Conservation (phyloP, 2,888 invertebrate genomes). For the Melanargia galathea region DNA sequence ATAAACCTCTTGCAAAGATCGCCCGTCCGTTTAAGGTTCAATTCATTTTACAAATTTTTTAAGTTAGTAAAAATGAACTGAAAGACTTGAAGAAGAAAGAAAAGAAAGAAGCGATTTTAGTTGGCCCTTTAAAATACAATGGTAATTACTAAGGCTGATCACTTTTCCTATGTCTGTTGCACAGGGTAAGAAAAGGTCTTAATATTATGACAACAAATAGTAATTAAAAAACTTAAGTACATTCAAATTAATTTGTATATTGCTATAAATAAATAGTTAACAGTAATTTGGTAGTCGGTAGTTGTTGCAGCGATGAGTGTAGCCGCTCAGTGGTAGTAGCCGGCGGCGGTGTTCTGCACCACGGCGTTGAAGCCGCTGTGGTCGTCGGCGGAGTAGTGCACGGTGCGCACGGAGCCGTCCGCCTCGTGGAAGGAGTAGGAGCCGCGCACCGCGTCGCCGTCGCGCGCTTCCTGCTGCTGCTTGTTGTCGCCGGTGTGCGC, state of each 20-base stretch:
- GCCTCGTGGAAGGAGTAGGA: slow-evolving; percentile 75
- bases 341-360: slow-evolving; percentile 59
- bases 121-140: no score
- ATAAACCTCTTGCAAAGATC: no score
- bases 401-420: slow-evolving; percentile 76
- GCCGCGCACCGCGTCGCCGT: slow-evolving; percentile 77
- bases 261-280: slow-evolving; percentile 54
- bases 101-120: no score
- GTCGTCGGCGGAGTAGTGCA: slow-evolving; percentile 76
- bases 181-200: no score
- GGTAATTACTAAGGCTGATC: no score
- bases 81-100: no score
- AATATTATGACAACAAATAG: no score
- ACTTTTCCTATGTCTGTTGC: no score
- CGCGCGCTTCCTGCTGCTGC: slow-evolving; percentile 73
- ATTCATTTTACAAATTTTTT: background rate
- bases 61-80: no score
- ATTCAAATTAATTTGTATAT: slow-evolving; percentile 43
- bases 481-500: slow-evolving; percentile 79
- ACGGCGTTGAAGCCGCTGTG: slow-evolving; percentile 71
- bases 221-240: background rate
- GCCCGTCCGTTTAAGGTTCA: no score
- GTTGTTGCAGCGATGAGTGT: background rate
- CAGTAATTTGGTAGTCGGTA: slow-evolving; percentile 38
- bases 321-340: slow-evolving; percentile 54